Conservation (phyloP, 2,113 vertebrate genomes). For the Leptocoma aspasia region DNA sequence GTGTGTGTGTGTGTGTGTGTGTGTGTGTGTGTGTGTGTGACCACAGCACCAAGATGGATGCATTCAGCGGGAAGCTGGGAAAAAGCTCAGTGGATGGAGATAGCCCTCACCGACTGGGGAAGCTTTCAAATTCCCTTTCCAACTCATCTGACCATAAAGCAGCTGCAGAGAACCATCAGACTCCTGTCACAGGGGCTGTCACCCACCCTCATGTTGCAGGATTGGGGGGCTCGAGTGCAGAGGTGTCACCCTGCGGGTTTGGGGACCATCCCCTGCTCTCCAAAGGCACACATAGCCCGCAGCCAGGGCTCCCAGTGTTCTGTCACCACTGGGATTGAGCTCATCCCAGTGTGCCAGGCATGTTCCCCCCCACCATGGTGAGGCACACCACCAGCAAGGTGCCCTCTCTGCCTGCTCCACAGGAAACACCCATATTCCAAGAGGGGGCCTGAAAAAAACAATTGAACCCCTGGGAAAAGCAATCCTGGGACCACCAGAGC, state of each 20-base stretch:
- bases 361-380: not conserved
- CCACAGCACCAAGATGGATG: not conserved
- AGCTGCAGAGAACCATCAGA: not conserved
- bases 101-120: fast-evolving
- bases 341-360: not conserved
- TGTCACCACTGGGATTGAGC: not conserved
- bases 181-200: fast-evolving
- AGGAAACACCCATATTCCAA: not conserved
- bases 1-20: not conserved
- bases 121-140: not conserved
- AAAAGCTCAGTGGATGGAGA: not conserved
- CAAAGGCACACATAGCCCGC: not conserved
- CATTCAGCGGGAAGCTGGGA: fast-evolving
- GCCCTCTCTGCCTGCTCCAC: not conserved
- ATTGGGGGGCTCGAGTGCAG: fast-evolving
- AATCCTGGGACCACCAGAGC: not conserved
- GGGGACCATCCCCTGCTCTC: not conserved
- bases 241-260: fast-evolving
- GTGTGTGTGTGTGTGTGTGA: fast-evolving
- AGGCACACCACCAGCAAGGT: fast-evolving
- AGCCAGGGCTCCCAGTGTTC: not conserved
- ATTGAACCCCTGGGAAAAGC: not conserved
- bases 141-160: not conserved
- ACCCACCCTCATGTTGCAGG: fast-evolving
- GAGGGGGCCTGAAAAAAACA: not conserved